A percentile compares a stretch with the other conserved stretches of the same genome.
phyloP scores from a whole-genome alignment of 2,888 invertebrate species.

The Noctua pronuba region DNA sequence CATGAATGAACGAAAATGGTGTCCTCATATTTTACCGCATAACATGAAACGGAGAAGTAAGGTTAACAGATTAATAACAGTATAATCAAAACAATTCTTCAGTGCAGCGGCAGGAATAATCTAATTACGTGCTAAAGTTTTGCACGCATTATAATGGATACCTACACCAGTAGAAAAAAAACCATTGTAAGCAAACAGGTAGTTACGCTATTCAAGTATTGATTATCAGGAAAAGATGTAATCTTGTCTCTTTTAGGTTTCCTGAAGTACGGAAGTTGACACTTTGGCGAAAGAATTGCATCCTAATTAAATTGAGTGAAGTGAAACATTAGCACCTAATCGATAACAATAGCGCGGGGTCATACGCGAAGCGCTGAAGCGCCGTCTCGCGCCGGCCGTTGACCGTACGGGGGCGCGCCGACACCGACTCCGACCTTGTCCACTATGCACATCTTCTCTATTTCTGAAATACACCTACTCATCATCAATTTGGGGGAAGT shows the following conservation, averaged over 20 bases:
- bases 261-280: conserved; percentile 34
- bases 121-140: conserved; percentile 42
- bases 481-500: conserved; percentile 45
- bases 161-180: conserved; percentile 25
- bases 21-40: conserved; percentile 30
- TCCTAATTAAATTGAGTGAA: conserved; percentile 78
- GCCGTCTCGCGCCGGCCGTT: conserved; percentile 84
- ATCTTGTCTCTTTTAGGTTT: conserved; percentile 34
- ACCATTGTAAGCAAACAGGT: conserved; percentile 47
- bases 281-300: conserved; percentile 64
- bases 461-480: conserved; percentile 56
- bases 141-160: conserved; percentile 21
- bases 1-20: conserved; percentile 16
- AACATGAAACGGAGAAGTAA: conserved; percentile 1
- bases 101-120: conserved; percentile 49
- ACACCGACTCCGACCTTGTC: conserved; percentile 82
- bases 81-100: conserved; percentile 31
- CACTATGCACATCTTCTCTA: conserved; percentile 72
- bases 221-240: conserved; percentile 56
- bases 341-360: conserved; percentile 85
- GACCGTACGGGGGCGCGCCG: conserved; percentile 85
- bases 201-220: conserved; percentile 58
- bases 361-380: conserved; percentile 80
- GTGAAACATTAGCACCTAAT: conserved; percentile 83
- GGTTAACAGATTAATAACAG: conserved; percentile 13